Evolutionary conservation across 1,140 invertebrate species (phyloP).

Genomic region (Dreissena polymorpha): DNA sequence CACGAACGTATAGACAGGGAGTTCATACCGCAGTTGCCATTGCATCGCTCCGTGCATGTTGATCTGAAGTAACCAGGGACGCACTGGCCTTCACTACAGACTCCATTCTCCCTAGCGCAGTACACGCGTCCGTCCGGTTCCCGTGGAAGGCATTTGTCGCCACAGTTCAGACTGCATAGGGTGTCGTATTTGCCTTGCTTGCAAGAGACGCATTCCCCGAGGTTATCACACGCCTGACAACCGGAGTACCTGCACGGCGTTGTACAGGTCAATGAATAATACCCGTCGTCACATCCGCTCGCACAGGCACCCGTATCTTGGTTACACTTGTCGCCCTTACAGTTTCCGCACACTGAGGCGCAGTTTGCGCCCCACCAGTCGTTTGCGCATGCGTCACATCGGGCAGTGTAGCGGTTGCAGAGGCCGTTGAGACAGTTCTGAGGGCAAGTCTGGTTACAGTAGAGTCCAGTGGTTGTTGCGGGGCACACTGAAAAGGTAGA

Average conservation of each 20-base stretch:
- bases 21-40: too few relatives aligned
- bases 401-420: conserved; percentile 6
- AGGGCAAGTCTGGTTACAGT: conserved; percentile 18
- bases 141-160: too few relatives aligned
- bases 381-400: conserved; percentile 8
- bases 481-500: not conserved
- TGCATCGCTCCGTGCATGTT: too few relatives aligned
- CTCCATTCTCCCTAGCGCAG: not conserved
- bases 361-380: conserved; percentile 3
- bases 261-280: too few relatives aligned
- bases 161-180: too few relatives aligned
- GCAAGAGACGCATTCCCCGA: too few relatives aligned
- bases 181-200: too few relatives aligned
- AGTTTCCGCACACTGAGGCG: conserved; percentile 6
- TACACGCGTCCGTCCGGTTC: not conserved
- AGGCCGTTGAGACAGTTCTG: not conserved
- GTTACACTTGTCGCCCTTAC: conserved; percentile 12
- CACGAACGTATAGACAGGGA: conserved; percentile 8
- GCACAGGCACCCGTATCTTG: conserved; percentile 19
- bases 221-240: too few relatives aligned
- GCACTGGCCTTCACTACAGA: conserved; percentile 3
- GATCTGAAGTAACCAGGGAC: too few relatives aligned
- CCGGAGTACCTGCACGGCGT: too few relatives aligned
- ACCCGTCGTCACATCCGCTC: too few relatives aligned
- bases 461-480: not conserved